Percentiles rank a stretch among this genome's conserved stretches.
Conservation (phyloP, 1,140 invertebrate species). For the Pseudomyrmex pallidus region DNA sequence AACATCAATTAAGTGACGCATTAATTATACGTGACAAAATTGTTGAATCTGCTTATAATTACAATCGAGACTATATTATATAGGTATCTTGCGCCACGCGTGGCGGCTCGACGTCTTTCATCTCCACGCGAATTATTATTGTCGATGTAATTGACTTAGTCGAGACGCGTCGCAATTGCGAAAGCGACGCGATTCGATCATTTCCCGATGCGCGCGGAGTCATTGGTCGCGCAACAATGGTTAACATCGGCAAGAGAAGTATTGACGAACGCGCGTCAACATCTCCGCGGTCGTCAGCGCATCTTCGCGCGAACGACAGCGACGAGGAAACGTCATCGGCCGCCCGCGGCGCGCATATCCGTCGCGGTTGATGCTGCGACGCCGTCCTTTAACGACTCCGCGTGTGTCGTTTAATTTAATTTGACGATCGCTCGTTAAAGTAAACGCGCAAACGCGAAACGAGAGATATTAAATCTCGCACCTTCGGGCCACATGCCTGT, state of each 20-base stretch:
- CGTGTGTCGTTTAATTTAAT: constrained; percentile 81
- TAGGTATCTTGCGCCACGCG: background rate
- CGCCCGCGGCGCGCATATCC: constrained; percentile 36
- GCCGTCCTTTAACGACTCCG: constrained; percentile 74
- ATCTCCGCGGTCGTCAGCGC: background rate
- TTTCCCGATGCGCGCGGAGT: constrained; percentile 35
- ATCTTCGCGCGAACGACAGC: background rate
- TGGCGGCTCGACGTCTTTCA: constrained; percentile 22
- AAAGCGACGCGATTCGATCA: constrained; percentile 49
- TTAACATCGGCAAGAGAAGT: background rate
- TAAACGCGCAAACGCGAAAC: constrained; percentile 56
- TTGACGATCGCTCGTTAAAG: constrained; percentile 82
- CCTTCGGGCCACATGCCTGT: constrained; percentile 49
- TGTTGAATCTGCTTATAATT: background rate
- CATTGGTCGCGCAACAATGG: constrained; percentile 53
- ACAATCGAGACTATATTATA: background rate
- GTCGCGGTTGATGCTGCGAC: constrained; percentile 19
- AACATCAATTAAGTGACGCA: background rate
- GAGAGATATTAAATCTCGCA: constrained; percentile 74
- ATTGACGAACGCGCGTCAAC: constrained; percentile 26
- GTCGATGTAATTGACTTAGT: constrained; percentile 59
- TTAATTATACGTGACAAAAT: background rate
- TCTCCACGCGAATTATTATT: constrained; percentile 31
- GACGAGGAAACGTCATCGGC: constrained; percentile 25
- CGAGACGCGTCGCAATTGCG: constrained; percentile 6